Evolutionary conservation across 23 tunicate species (phyloP), one percentile per base, ranked within the genome.

Genomic region (Phallusia fumigata): DNA sequence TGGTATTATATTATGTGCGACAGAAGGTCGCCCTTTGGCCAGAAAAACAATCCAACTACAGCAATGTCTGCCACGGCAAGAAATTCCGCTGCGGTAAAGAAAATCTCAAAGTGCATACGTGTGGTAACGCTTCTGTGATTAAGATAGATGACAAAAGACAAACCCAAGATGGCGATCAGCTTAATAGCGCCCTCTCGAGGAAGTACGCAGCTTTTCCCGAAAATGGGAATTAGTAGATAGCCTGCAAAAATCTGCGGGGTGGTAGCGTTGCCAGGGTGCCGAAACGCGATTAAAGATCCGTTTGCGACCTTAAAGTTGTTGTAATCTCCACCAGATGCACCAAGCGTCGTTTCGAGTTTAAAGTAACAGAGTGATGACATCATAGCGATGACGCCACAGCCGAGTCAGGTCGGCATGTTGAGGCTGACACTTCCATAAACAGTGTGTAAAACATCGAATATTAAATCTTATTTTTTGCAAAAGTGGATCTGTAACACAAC

Each of bases 381-480:
- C n/a, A n/a, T n/a, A n/a, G n/a, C n/a, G n/a, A n/a, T n/a, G n/a
- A n/a, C n/a, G n/a, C n/a, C n/a, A n/a, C 95, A 90, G 19, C 74
- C 89, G 0, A 75, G 35, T 89, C 95, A 90, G 21, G 85, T 28
- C 13, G 85, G 35, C 50, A 90, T 34, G 36, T 86, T 85, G 65
- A 90, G 33, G 21, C 95, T 89, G 24, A 85, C 77, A 65, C 95
- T 90, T 5, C 89, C 89, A 47, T 90, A 36, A 13, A 88, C 75
- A 22, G 82, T 32, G 15, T 40, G 53, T 21, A 90, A 33, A 18
- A 90, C 95, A 28, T 86, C 95, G 40, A 33, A 78, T 0, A 89
- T 89, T 11, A 89, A 83, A 24, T 85, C 87, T 65, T 83, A 88
- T 36, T 83, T 88, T 16, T 87, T 87, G 2, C 87, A 83, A n/a